These are phyloP conservation scores for Battus philenor DNA, from an alignment of 1,140 invertebrate species.

Conservation along the genomic window DNA sequence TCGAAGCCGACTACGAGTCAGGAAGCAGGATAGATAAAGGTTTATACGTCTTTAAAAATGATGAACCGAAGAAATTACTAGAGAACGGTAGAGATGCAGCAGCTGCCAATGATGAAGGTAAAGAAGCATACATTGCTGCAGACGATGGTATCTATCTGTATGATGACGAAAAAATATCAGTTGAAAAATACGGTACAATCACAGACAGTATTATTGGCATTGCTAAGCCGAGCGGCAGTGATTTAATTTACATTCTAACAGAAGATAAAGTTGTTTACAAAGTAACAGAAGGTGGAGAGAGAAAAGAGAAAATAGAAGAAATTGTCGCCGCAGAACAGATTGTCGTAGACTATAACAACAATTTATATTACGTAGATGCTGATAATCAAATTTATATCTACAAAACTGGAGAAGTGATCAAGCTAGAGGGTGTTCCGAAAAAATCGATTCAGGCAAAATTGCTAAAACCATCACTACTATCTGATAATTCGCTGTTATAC, in stretches of 20 bases:
- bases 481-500: slow-evolving; percentile 16
- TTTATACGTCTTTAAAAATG: slow-evolving; percentile 32
- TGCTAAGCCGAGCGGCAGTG: slow-evolving; percentile 30
- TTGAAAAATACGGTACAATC: slow-evolving; percentile 47
- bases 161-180: slow-evolving; percentile 25
- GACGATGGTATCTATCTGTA: slow-evolving; percentile 47
- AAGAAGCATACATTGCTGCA: slow-evolving; percentile 40
- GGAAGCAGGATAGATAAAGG: slow-evolving; percentile 38
- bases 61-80: slow-evolving; percentile 35
- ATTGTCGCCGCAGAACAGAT: slow-evolving; percentile 38
- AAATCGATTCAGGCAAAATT: slow-evolving; percentile 24
- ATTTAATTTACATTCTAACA: slow-evolving; percentile 44
- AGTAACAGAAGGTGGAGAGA: slow-evolving; percentile 40
- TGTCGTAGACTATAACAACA: slow-evolving; percentile 38
- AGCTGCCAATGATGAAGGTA: slow-evolving; percentile 33
- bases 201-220: slow-evolving; percentile 45
- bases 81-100: slow-evolving; percentile 41
- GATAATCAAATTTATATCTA: slow-evolving; percentile 37
- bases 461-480: slow-evolving; percentile 28
- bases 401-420: slow-evolving; percentile 26
- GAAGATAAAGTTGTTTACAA: slow-evolving; percentile 40
- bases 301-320: slow-evolving; percentile 38
- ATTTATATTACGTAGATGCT: slow-evolving; percentile 40
- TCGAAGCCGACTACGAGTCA: slow-evolving; percentile 34
- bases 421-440: slow-evolving; percentile 33